Conservation (phyloP, 2,888 invertebrate species). For the Yponomeuta sedellus region DNA sequence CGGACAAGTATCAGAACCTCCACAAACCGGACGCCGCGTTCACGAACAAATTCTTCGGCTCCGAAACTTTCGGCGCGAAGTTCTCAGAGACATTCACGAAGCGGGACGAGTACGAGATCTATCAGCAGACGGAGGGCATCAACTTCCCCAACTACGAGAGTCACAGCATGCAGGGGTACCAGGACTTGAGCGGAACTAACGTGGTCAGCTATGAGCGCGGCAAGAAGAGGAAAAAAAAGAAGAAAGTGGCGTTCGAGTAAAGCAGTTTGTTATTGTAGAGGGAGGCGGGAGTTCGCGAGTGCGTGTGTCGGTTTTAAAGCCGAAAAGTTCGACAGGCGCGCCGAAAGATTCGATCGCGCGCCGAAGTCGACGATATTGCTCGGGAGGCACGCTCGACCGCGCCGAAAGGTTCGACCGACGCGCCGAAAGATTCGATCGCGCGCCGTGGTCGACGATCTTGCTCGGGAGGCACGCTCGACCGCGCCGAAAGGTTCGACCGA, state of each 20-base stretch:
- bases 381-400: too few species aligned
- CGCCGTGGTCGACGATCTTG: too few species aligned
- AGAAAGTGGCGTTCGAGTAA: conserved; percentile 25
- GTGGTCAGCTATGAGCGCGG: conserved; percentile 44
- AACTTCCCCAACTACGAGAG: conserved; percentile 56
- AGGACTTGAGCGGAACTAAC: conserved; percentile 53
- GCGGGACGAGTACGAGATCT: conserved; percentile 32
- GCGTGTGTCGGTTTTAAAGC: neutral
- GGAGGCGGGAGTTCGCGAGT: neutral
- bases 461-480: too few species aligned
- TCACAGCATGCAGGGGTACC: conserved; percentile 50
- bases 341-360: too few species aligned
- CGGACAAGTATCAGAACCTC: conserved; percentile 55
- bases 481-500: too few species aligned
- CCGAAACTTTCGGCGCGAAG: conserved; percentile 51
- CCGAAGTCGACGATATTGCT: too few species aligned
- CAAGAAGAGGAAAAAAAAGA: conserved; percentile 47
- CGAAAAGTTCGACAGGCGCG: too few species aligned
- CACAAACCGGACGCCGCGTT: conserved; percentile 38
- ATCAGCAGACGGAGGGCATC: conserved; percentile 55
- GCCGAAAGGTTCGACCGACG: too few species aligned
- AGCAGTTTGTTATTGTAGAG: neutral
- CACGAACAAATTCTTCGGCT: conserved; percentile 54
- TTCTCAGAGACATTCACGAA: conserved; percentile 57
- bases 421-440: too few species aligned